Evolutionary conservation across 92 coral and sea anemone species (phyloP).

Genomic region (Phenganax marumi): DNA sequence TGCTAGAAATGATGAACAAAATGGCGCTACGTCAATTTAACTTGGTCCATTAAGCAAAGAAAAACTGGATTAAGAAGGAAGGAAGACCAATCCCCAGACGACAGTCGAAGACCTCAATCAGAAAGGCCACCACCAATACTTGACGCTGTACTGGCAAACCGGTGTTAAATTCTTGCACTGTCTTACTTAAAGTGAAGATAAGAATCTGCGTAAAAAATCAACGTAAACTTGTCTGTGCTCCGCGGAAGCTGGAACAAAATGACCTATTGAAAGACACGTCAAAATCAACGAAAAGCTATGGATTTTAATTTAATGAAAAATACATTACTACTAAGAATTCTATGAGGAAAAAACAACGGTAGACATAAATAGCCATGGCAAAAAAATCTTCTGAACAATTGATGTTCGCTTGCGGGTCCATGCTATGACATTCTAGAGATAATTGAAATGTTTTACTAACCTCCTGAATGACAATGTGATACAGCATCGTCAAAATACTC

Average conservation of each 20-base stretch:
- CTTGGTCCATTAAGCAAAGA: too few relatives aligned
- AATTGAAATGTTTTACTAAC: conserved; percentile 45
- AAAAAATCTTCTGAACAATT: background rate
- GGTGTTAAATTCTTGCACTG: too few relatives aligned
- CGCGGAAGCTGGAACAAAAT: conserved; percentile 89
- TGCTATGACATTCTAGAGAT: background rate
- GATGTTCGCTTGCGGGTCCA: background rate
- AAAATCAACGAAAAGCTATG: background rate
- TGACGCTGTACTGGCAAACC: too few relatives aligned
- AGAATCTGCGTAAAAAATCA: conserved; percentile 74
- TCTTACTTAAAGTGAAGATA: background rate
- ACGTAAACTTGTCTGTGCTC: conserved; percentile 71
- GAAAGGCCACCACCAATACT: too few relatives aligned
- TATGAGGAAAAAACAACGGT: background rate
- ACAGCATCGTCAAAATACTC: conserved; percentile 68
- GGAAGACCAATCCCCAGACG: too few relatives aligned
- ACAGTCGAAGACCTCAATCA: too few relatives aligned
- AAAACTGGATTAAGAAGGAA: too few relatives aligned
- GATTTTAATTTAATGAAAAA: background rate
- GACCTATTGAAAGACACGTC: conserved; percentile 62
- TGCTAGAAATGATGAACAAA: too few relatives aligned
- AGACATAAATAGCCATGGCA: too few relatives aligned
- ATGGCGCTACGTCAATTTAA: too few relatives aligned
- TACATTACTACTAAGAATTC: background rate
- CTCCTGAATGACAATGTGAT: conserved; percentile 81